A percentile compares a stretch with the other conserved stretches of the same genome.
Evolutionary conservation across 2,888 invertebrate species (phyloP).

Genomic region (Brachypalpus laphriformis): DNA sequence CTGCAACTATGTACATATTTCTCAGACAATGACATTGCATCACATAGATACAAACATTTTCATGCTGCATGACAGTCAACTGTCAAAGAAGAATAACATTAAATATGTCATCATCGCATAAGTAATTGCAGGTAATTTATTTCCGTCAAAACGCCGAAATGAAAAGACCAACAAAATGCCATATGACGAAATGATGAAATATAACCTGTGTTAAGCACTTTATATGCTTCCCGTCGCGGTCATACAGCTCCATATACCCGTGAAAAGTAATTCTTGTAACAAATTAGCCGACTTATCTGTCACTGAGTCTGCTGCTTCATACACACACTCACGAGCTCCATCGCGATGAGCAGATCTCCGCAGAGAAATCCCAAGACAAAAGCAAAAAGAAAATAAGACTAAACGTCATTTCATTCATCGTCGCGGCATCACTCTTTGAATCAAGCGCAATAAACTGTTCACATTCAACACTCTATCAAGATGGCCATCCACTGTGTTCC

Average conservation of each 20-base stretch:
- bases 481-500: constrained; percentile 74
- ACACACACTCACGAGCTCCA: constrained; percentile 3
- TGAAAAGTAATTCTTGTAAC: constrained; percentile 65
- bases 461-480: constrained; percentile 74
- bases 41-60: constrained; percentile 11
- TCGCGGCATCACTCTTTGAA: constrained; percentile 72
- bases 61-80: constrained; percentile 47
- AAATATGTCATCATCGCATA: constrained; percentile 73
- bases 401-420: constrained; percentile 73
- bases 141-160: constrained; percentile 67
- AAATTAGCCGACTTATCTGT: constrained; percentile 71
- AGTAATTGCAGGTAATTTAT: constrained; percentile 73
- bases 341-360: constrained; percentile 35
- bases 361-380: constrained; percentile 60
- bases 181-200: constrained; percentile 72
- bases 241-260: constrained; percentile 24
- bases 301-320: constrained; percentile 47
- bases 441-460: constrained; percentile 74
- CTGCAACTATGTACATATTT: not conserved
- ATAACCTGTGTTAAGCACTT: constrained; percentile 67
- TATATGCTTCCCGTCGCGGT: constrained; percentile 38
- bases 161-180: constrained; percentile 56
- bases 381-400: constrained; percentile 53
- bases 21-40: constrained; percentile 20
- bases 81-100: constrained; percentile 71